phyloP scores from a whole-genome alignment of 35 echinoderm and acorn worm genomes.

The Ophioderma brevispina region DNA sequence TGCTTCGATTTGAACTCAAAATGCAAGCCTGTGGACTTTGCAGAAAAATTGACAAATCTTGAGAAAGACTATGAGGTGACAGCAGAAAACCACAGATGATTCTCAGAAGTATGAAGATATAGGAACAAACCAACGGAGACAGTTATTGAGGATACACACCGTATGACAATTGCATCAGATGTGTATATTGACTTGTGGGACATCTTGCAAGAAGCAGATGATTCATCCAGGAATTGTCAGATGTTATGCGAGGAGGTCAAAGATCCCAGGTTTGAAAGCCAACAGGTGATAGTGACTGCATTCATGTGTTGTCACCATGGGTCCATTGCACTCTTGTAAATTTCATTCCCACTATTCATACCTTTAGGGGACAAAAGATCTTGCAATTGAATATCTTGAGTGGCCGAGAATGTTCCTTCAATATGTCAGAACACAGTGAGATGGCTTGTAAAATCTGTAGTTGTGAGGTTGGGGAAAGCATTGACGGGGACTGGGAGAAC shows the following conservation, averaged over 20 bases:
- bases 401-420: slow-evolving; percentile 58
- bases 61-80: slow-evolving; percentile 65
- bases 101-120: slow-evolving; percentile 59
- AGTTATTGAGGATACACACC: slow-evolving; percentile 42
- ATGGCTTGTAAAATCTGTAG: slow-evolving; percentile 65
- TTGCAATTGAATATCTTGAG: slow-evolving; percentile 51
- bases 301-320: slow-evolving; percentile 48
- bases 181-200: slow-evolving; percentile 19
- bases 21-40: slow-evolving; percentile 55
- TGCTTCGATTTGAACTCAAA: slow-evolving; percentile 70
- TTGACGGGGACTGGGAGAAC: slow-evolving; percentile 41
- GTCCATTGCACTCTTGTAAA: slow-evolving; percentile 71
- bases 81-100: slow-evolving; percentile 56
- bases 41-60: slow-evolving; percentile 51
- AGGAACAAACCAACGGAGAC: slow-evolving; percentile 94
- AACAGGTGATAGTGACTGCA: slow-evolving; percentile 77
- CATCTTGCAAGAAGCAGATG: slow-evolving; percentile 50
- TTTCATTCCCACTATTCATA: slow-evolving; percentile 67
- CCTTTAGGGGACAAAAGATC: slow-evolving; percentile 79
- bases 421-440: slow-evolving; percentile 64
- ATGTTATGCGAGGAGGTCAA: slow-evolving; percentile 22
- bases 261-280: slow-evolving; percentile 53
- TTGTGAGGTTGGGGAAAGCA: slow-evolving; percentile 26
- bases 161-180: slow-evolving; percentile 22
- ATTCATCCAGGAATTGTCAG: slow-evolving; percentile 45